phyloP scores from a whole-genome alignment of 1,140 invertebrate genomes.

The Meloidogyne hapla region DNA sequence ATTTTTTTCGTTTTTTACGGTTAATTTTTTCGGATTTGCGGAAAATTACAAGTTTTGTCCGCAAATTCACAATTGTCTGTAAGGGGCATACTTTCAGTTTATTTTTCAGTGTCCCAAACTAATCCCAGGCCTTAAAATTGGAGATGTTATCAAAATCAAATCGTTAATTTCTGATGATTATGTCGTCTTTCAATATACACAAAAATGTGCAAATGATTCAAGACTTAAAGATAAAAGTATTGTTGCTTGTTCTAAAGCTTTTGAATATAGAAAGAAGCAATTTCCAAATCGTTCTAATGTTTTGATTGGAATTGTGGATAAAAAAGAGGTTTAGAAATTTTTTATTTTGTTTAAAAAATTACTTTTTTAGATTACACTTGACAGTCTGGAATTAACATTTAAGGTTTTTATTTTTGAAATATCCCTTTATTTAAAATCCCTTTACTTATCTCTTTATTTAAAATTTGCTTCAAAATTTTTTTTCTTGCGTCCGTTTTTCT shows the following conservation, averaged over 20 bases:
- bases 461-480: neutral
- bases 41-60: neutral
- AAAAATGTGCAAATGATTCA: constrained; percentile 30
- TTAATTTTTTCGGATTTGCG: too few species aligned
- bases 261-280: constrained; percentile 37
- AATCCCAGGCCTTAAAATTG: constrained; percentile 28
- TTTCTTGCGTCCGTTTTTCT: neutral
- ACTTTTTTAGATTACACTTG: constrained; percentile 74
- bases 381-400: constrained; percentile 92
- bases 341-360: neutral
- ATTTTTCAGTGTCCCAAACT: constrained; percentile 31
- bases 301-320: constrained; percentile 37
- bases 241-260: constrained; percentile 37
- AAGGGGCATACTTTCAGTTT: neutral
- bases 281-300: constrained; percentile 44
- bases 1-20: too few species aligned
- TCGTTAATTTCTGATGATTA: constrained; percentile 25
- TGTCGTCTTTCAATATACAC: constrained; percentile 41
- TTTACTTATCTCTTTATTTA: too few species aligned
- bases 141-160: constrained; percentile 27
- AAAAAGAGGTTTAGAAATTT: constrained; percentile 23
- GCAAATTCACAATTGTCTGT: neutral
- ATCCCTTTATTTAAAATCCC: too few species aligned
- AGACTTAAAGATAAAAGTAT: constrained; percentile 37
- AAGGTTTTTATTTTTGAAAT: constrained; percentile 67